These are phyloP conservation scores for Ellobius talpinus DNA, from an alignment of 2,113 vertebrate genomes.

Conservation along the genomic window DNA sequence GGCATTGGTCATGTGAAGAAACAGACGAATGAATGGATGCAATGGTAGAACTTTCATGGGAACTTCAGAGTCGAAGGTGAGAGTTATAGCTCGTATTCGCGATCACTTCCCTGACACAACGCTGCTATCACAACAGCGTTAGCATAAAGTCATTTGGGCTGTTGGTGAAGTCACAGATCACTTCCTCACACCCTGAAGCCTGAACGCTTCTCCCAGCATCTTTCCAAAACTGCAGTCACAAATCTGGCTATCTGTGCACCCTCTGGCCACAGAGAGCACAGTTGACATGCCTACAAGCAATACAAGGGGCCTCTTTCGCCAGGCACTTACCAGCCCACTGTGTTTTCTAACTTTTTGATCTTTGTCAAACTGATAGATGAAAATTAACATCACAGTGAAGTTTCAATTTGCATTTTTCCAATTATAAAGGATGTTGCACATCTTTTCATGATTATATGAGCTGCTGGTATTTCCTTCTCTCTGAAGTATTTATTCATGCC, in stretches of 20 bases:
- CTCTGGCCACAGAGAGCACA: not conserved
- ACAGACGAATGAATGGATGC: not conserved
- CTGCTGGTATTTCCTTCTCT: conserved; percentile 8
- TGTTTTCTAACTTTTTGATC: conserved; percentile 36
- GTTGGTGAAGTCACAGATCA: not conserved
- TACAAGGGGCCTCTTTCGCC: not conserved
- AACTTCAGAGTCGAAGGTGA: not conserved
- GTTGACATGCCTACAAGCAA: not conserved
- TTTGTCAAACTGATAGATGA: conserved; percentile 35
- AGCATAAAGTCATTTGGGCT: not conserved
- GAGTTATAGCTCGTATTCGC: not conserved
- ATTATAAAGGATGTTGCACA: conserved; percentile 41
- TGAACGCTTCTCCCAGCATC: not conserved
- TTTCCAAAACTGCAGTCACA: not conserved
- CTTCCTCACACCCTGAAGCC: conserved; percentile 12
- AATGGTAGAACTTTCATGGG: not conserved
- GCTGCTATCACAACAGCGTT: not conserved
- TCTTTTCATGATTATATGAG: conserved; percentile 44
- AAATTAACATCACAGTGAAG: conserved; percentile 48
- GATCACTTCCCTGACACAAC: not conserved
- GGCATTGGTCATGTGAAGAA: not conserved
- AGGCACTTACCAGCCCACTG: not conserved
- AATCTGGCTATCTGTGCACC: not conserved
- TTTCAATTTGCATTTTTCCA: conserved; percentile 67
- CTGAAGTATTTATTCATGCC: conserved; percentile 14